Conservation (phyloP, 2,113 vertebrate genomes). For the Erpornis zantholeuca region DNA sequence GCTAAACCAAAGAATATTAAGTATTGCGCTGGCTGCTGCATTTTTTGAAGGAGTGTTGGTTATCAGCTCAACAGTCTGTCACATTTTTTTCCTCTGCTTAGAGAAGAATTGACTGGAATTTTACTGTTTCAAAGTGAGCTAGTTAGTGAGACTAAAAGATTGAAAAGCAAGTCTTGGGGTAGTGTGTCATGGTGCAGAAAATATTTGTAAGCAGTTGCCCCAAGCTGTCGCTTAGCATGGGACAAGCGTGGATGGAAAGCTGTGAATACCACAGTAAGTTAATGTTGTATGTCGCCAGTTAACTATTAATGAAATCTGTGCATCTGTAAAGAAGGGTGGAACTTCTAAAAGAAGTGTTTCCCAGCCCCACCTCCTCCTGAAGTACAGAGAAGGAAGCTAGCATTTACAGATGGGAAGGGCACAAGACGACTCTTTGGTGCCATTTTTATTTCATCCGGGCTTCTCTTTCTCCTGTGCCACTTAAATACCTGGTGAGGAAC, state of each 20-base stretch:
- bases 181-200: neutral
- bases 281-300: constrained; percentile 56
- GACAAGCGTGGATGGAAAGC: neutral
- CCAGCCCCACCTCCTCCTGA: constrained; percentile 59
- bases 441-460: neutral
- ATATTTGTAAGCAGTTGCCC: neutral
- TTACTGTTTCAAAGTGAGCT: neutral
- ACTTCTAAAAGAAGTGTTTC: constrained; percentile 35
- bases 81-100: neutral
- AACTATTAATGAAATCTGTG: constrained; percentile 59
- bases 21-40: neutral
- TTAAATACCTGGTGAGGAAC: neutral
- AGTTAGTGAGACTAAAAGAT: neutral
- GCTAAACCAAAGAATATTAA: neutral
- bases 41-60: neutral
- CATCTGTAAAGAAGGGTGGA: constrained; percentile 61
- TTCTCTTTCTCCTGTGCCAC: neutral
- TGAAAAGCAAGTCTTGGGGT: neutral
- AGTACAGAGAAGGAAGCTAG: constrained; percentile 13
- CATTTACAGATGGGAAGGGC: constrained; percentile 41
- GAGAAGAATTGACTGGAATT: neutral
- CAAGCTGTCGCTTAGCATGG: neutral
- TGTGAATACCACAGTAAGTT: constrained; percentile 30
- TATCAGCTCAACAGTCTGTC: neutral
- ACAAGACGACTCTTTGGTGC: constrained; percentile 8